Evolutionary conservation across 2,888 invertebrate genomes (phyloP).

Genomic region (Dexiosoma caninum): DNA sequence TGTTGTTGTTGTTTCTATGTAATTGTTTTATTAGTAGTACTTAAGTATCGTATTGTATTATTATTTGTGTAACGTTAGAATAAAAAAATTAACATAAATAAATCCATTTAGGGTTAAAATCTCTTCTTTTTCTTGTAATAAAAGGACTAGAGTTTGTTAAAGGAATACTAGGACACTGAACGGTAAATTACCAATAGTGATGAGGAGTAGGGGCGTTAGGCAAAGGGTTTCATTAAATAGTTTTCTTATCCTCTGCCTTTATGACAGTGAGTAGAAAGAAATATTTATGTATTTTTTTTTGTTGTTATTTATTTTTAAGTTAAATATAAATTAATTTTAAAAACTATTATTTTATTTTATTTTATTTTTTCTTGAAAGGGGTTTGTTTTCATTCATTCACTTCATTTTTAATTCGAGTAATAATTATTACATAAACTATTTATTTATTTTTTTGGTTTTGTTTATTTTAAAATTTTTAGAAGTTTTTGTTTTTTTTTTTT

Average conservation of each 20-base stretch:
- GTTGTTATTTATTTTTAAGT: slow-evolving; percentile 15
- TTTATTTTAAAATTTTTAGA: slow-evolving; percentile 32
- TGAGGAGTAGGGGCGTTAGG: too few species aligned
- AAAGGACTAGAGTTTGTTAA: background rate
- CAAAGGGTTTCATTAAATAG: background rate
- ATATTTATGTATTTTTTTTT: slow-evolving; percentile 21
- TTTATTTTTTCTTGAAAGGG: slow-evolving; percentile 49
- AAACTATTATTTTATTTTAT: slow-evolving; percentile 45
- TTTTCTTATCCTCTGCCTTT: background rate
- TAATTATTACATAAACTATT: slow-evolving; percentile 57
- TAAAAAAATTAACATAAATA: background rate
- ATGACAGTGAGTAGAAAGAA: slow-evolving; percentile 29
- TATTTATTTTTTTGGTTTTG: slow-evolving; percentile 25
- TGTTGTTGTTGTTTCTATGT: slow-evolving; percentile 21
- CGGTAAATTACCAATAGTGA: too few species aligned
- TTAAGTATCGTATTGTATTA: slow-evolving; percentile 24
- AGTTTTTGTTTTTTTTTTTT: slow-evolving; percentile 24
- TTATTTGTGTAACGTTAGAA: slow-evolving; percentile 4
- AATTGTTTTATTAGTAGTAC: slow-evolving; percentile 26
- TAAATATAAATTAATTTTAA: slow-evolving; percentile 55
- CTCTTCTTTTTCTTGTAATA: background rate
- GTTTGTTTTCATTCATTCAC: slow-evolving; percentile 24
- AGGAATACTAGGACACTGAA: background rate
- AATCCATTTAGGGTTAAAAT: background rate
- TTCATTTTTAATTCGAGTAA: slow-evolving; percentile 9